Conservation (phyloP, 37 sponge, comb jelly and placozoan genomes). For the Cladorhizidae sp. region DNA sequence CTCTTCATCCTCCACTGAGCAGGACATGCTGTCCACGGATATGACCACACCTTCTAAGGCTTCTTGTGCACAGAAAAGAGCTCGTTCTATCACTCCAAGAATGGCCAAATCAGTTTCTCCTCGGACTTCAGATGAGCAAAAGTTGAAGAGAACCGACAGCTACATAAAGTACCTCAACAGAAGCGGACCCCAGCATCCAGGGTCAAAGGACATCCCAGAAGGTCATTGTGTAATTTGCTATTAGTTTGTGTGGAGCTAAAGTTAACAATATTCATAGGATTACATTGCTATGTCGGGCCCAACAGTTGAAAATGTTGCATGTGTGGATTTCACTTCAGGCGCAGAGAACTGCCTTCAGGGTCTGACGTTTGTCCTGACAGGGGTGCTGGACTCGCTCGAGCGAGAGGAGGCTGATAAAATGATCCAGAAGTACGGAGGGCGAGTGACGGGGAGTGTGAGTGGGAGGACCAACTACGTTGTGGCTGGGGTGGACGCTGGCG, state of each 20-base stretch:
- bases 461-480: constrained; percentile 89
- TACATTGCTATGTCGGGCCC: too few species aligned
- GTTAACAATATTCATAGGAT: too few species aligned
- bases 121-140: background rate
- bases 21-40: background rate
- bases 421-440: constrained; percentile 89
- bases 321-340: constrained; percentile 3
- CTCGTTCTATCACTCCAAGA: constrained; percentile 1
- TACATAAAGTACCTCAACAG: constrained; percentile 65
- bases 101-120: background rate
- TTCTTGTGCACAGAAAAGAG: background rate
- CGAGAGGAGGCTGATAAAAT: constrained; percentile 83
- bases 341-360: constrained; percentile 65
- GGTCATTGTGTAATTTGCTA: constrained; percentile 24
- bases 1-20: constrained; percentile 5
- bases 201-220: constrained; percentile 77
- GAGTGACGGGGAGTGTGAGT: constrained; percentile 80
- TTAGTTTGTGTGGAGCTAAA: too few species aligned
- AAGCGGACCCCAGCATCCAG: constrained; percentile 70
- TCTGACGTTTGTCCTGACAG: constrained; percentile 81
- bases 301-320: too few species aligned
- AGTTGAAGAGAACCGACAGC: constrained; percentile 17
- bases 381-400: constrained; percentile 93
- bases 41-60: background rate
- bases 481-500: constrained; percentile 89